These are phyloP conservation scores for Willowsia nigromaculata DNA, from an alignment of 2,888 invertebrate genomes.

Conservation along the genomic window DNA sequence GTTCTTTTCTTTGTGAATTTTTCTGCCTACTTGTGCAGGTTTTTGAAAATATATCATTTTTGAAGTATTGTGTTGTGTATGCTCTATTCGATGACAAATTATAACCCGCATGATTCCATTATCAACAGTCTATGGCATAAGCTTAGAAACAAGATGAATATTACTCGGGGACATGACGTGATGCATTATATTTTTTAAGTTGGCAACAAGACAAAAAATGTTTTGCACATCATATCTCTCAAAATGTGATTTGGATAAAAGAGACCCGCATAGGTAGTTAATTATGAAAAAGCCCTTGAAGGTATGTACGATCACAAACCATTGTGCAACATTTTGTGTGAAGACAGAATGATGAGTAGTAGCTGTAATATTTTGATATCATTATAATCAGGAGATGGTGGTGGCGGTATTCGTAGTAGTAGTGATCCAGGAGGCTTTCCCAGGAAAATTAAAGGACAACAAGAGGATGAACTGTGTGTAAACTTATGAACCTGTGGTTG, in stretches of 20 bases:
- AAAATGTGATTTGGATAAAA: not conserved
- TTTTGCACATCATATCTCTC: not conserved
- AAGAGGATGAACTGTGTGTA: too few species aligned
- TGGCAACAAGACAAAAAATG: not conserved
- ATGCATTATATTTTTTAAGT: not conserved
- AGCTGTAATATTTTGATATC: not conserved
- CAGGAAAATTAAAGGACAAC: constrained; percentile 35
- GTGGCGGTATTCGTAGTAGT: not conserved
- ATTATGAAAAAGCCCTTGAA: not conserved
- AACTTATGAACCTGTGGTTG: too few species aligned
- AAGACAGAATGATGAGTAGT: too few species aligned
- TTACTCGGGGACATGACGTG: not conserved
- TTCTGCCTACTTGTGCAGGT: not conserved
- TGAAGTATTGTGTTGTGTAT: too few species aligned
- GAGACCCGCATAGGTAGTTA: too few species aligned
- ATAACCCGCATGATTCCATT: too few species aligned
- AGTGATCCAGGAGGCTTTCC: not conserved
- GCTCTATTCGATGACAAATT: too few species aligned
- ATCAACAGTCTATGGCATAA: too few species aligned
- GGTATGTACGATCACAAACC: too few species aligned
- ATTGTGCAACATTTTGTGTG: too few species aligned
- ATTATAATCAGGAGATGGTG: not conserved
- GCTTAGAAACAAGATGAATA: too few species aligned
- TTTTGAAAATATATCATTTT: not conserved
- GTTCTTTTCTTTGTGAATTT: constrained; percentile 18